These are phyloP conservation scores for Cataglyphis albicans DNA, from an alignment of 2,888 invertebrate species.

Conservation along the genomic window DNA sequence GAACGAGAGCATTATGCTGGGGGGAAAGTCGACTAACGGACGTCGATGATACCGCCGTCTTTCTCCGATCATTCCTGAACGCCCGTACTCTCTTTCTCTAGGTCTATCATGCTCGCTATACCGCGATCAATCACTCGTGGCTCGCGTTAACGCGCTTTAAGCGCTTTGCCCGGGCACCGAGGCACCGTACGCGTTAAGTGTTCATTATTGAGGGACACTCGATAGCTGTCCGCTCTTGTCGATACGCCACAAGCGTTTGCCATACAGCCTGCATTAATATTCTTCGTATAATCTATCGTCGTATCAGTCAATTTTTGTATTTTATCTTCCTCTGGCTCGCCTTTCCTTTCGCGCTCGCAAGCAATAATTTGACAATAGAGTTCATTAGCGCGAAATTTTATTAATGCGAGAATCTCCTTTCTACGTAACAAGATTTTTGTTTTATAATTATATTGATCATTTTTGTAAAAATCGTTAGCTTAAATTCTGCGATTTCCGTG, in stretches of 20 bases:
- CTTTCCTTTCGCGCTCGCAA: not conserved
- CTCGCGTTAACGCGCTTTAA: slow-evolving; percentile 79
- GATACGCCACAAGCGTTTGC: slow-evolving; percentile 60
- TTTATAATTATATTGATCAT: slow-evolving; percentile 4
- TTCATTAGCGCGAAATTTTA: not conserved
- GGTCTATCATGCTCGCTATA: slow-evolving; percentile 39
- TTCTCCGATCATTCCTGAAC: slow-evolving; percentile 22
- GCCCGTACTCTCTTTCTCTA: slow-evolving; percentile 35
- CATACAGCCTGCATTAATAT: slow-evolving; percentile 2
- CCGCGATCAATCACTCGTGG: slow-evolving; percentile 81
- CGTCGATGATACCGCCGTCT: slow-evolving; percentile 14
- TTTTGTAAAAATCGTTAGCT: slow-evolving; percentile 16
- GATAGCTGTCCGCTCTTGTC: slow-evolving; percentile 61
- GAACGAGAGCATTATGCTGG: slow-evolving; percentile 81
- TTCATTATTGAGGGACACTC: slow-evolving; percentile 72
- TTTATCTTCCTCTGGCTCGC: not conserved
- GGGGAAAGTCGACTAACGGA: slow-evolving; percentile 61
- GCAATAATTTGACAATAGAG: not conserved
- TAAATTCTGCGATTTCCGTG: slow-evolving; percentile 61
- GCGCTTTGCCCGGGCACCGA: slow-evolving; percentile 72
- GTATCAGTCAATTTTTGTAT: slow-evolving; percentile 18
- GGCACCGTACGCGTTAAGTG: slow-evolving; percentile 50
- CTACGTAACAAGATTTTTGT: slow-evolving; percentile 3
- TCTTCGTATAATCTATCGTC: slow-evolving; percentile 18
- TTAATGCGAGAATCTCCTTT: slow-evolving; percentile 14